Percentiles rank a stretch among this genome's conserved stretches.
phyloP scores from a whole-genome alignment of 2,113 vertebrate species.

The Syrrhaptes paradoxus region DNA sequence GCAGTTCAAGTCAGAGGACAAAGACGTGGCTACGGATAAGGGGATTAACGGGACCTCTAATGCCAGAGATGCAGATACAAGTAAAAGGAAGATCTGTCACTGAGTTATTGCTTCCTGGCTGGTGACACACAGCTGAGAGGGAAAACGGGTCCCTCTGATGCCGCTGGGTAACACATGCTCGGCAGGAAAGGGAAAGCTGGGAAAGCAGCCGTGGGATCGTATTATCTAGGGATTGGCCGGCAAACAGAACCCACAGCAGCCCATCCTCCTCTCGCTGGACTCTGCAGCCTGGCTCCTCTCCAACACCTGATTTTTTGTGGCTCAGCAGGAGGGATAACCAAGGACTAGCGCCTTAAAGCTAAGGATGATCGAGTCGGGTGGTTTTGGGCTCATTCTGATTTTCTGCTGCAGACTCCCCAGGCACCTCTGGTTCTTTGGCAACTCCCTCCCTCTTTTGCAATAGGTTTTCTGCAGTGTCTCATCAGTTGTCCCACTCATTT shows the following conservation, averaged over 20 bases:
- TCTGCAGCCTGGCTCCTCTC: not conserved
- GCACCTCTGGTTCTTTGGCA: not conserved
- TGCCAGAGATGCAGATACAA: not conserved
- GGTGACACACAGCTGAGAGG: not conserved
- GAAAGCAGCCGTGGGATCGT: not conserved
- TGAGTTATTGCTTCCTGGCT: not conserved
- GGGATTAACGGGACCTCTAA: not conserved
- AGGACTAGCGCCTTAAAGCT: not conserved
- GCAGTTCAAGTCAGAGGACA: fast-evolving
- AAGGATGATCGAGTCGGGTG: fast-evolving
- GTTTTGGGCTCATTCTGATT: not conserved
- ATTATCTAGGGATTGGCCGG: not conserved
- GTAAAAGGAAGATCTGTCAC: not conserved
- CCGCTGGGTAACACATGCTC: not conserved
- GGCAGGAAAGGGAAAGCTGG: not conserved
- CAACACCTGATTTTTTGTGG: fast-evolving
- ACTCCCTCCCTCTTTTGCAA: not conserved
- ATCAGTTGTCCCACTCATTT: not conserved
- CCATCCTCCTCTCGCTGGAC: not conserved
- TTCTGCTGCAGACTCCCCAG: not conserved
- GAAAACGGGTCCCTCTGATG: not conserved
- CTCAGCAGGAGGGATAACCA: not conserved
- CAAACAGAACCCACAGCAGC: not conserved
- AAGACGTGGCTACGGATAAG: not conserved
- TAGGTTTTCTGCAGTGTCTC: not conserved